Percentiles rank a stretch among this genome's conserved stretches.
Conservation (phyloP, 2,888 invertebrate genomes). For the Thera britannica region DNA sequence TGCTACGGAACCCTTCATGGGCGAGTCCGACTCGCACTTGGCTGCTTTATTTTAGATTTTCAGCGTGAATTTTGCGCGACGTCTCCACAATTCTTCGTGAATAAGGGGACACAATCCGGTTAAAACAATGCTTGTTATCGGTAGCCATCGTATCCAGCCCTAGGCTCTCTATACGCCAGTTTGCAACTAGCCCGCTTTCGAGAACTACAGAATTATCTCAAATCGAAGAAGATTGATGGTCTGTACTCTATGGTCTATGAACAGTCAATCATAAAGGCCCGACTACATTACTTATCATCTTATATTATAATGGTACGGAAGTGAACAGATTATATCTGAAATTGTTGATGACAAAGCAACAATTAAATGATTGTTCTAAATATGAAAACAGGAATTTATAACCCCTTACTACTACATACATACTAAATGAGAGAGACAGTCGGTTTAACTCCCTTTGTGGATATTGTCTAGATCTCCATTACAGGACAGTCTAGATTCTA, state of each 20-base stretch:
- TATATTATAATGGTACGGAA: constrained; percentile 8
- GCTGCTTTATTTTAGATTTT: too few species aligned
- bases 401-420: too few species aligned
- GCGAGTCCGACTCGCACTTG: too few species aligned
- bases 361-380: too few species aligned
- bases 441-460: too few species aligned
- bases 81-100: constrained; percentile 4
- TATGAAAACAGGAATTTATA: too few species aligned
- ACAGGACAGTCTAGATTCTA: too few species aligned
- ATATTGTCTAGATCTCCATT: too few species aligned
- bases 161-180: constrained; percentile 51
- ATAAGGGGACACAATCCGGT: constrained; percentile 18
- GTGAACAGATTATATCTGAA: not conserved
- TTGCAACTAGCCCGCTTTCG: constrained; percentile 52
- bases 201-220: constrained; percentile 59
- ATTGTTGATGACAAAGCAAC: too few species aligned
- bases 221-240: constrained; percentile 67
- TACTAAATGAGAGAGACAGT: too few species aligned
- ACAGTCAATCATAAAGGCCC: constrained; percentile 45
- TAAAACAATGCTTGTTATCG: constrained; percentile 48
- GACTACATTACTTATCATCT: not conserved
- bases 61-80: not conserved
- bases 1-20: too few species aligned
- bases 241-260: constrained; percentile 33
- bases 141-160: constrained; percentile 42